Percentiles rank a stretch among this genome's conserved stretches.
phyloP scores from a whole-genome alignment of 2,113 vertebrate species.

The Semnornis frantzii region DNA sequence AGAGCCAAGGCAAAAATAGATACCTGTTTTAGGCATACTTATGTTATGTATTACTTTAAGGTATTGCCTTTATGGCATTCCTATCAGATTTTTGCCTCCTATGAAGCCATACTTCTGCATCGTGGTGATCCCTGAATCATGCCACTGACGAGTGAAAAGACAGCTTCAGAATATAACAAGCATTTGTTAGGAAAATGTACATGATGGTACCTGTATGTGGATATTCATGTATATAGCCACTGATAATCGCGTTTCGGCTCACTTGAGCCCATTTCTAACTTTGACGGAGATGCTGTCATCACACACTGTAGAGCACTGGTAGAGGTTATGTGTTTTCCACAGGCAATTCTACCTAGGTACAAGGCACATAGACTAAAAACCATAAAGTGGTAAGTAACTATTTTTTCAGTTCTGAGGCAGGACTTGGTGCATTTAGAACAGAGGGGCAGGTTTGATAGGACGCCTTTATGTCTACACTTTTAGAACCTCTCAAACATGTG shows the following conservation, averaged over 20 bases:
- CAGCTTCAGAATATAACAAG: not conserved
- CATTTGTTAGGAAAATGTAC: not conserved
- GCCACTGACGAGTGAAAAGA: not conserved
- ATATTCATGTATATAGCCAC: not conserved
- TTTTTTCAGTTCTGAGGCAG: not conserved
- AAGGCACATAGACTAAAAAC: not conserved
- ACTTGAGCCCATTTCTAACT: not conserved
- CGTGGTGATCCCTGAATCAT: not conserved
- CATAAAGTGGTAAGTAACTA: not conserved
- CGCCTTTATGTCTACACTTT: conserved; percentile 11
- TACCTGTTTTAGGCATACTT: not conserved
- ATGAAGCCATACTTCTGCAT: not conserved
- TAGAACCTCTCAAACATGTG: not conserved
- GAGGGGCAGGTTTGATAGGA: not conserved
- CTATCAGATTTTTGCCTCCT: not conserved
- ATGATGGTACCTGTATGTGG: not conserved
- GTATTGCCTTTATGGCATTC: not conserved
- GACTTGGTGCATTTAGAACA: not conserved
- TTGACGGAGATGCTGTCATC: not conserved
- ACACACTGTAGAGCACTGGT: not conserved
- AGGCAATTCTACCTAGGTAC: not conserved
- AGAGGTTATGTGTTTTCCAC: not conserved
- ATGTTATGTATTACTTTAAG: not conserved
- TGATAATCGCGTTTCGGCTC: not conserved
- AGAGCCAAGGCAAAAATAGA: not conserved